Conservation (phyloP, 2,113 vertebrate species). For the Rhynchopsitta pachyrhyncha region DNA sequence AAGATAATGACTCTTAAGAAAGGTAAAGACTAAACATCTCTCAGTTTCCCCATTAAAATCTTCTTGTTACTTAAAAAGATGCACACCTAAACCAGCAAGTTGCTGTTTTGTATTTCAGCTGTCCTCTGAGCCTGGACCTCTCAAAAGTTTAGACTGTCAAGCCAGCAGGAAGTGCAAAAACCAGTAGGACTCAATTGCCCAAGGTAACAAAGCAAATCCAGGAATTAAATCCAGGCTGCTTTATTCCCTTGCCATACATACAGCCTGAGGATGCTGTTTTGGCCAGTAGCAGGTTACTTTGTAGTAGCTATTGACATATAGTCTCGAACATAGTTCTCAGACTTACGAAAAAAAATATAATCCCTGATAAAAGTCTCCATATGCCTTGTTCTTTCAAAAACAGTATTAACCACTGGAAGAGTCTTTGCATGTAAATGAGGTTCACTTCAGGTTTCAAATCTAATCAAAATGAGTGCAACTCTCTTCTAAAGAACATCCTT, state of each 20-base stretch:
- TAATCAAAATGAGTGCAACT: constrained; percentile 39
- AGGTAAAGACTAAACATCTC: not conserved
- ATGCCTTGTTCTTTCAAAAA: constrained; percentile 30
- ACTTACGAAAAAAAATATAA: not conserved
- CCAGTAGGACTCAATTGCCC: not conserved
- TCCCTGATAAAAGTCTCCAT: not conserved
- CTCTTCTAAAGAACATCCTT: constrained; percentile 46
- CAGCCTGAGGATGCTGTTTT: not conserved
- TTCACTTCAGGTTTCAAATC: constrained; percentile 52
- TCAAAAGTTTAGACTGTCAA: not conserved
- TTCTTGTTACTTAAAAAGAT: not conserved
- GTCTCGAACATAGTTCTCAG: not conserved
- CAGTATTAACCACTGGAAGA: constrained; percentile 20
- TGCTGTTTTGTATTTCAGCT: not conserved
- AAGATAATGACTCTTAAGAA: constrained; percentile 7
- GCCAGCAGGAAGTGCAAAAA: not conserved
- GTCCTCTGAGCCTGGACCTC: not conserved
- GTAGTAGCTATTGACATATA: not conserved
- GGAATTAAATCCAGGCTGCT: not conserved
- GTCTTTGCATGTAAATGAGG: constrained; percentile 28
- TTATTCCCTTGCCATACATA: not conserved
- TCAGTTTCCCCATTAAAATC: constrained; percentile 2
- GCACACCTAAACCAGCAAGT: not conserved
- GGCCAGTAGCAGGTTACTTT: not conserved
- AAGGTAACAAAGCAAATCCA: not conserved